Conservation (phyloP, 2,113 vertebrate species). For the Ctenomys sociabilis region DNA sequence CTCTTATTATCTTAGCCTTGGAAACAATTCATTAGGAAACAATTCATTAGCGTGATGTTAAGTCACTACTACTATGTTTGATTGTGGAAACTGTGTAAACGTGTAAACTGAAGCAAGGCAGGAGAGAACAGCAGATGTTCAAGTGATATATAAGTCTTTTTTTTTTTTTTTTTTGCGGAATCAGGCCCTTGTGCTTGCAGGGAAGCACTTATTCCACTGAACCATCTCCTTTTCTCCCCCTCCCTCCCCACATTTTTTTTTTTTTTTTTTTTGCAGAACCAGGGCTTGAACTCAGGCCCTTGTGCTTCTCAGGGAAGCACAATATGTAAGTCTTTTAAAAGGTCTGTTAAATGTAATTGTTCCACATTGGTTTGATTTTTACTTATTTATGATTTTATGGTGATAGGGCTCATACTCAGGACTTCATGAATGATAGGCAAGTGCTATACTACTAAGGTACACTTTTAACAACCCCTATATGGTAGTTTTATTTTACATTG, state of each 20-base stretch:
- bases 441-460: background rate
- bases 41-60: background rate
- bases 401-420: background rate
- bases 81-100: background rate
- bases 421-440: background rate
- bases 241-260: too few relatives aligned
- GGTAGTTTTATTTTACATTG: background rate
- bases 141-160: slow-evolving; percentile 29
- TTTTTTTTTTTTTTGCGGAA: too few relatives aligned
- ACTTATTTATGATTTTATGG: background rate
- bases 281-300: too few relatives aligned
- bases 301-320: too few relatives aligned
- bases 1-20: background rate
- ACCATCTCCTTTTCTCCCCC: too few relatives aligned
- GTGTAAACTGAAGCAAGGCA: background rate
- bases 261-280: too few relatives aligned
- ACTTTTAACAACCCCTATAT: background rate
- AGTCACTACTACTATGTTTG: background rate
- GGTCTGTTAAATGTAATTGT: slow-evolving; percentile 5
- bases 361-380: background rate
- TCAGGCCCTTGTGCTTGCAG: too few relatives aligned
- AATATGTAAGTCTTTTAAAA: slow-evolving; percentile 46
- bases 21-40: slow-evolving; percentile 22
- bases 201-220: too few relatives aligned
- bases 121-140: background rate